Evolutionary conservation across 2,797 vertebrate species (phyloP).

Genomic region (Podarcis siculus): DNA sequence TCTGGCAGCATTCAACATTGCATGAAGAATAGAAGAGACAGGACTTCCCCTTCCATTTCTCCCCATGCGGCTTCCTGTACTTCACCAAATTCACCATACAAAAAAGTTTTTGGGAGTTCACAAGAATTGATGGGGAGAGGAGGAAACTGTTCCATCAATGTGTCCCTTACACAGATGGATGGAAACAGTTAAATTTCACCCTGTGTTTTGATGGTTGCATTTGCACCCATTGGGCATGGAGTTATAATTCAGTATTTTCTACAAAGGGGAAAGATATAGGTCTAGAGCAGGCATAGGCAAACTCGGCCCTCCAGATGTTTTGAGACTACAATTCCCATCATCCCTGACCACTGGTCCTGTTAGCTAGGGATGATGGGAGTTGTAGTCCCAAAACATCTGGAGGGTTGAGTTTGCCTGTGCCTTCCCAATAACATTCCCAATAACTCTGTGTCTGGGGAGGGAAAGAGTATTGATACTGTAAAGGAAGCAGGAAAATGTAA

Average conservation of each 20-base stretch:
- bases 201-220: not conserved
- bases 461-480: not conserved
- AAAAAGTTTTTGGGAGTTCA: not conserved
- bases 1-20: not conserved
- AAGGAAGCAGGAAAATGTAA: not conserved
- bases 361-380: too few relatives aligned
- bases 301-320: too few relatives aligned
- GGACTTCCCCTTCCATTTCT: not conserved
- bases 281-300: not conserved
- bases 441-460: not conserved
- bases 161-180: not conserved
- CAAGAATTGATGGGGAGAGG: not conserved
- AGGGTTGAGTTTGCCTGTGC: too few relatives aligned
- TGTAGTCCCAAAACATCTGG: too few relatives aligned
- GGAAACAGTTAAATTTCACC: not conserved
- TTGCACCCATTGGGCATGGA: not conserved
- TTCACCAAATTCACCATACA: not conserved
- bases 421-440: not conserved
- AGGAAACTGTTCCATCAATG: not conserved
- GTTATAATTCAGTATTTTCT: not conserved
- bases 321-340: too few relatives aligned
- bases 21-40: not conserved
- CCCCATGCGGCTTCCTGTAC: not conserved
- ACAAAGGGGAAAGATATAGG: not conserved
- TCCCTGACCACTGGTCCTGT: too few relatives aligned